Conservation (phyloP, 2,888 invertebrate genomes). For the Caenorhabditis sulstoni region DNA sequence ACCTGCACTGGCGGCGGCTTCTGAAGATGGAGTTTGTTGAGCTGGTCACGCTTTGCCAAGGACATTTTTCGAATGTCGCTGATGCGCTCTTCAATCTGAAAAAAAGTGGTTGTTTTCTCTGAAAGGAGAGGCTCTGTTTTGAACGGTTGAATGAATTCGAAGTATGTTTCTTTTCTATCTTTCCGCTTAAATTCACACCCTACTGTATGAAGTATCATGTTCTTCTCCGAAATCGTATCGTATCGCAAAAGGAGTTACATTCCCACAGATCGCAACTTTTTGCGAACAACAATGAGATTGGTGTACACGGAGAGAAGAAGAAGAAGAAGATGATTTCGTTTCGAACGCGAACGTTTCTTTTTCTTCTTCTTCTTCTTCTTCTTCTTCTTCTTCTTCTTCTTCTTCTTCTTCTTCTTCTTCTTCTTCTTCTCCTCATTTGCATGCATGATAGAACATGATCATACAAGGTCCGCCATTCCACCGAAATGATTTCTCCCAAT, state of each 20-base stretch:
- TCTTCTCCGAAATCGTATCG: conserved; percentile 27
- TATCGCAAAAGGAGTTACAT: conserved; percentile 22
- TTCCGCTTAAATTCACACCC: conserved; percentile 24
- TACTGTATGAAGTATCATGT: conserved; percentile 29
- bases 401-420: conserved; percentile 36
- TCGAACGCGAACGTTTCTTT: conserved; percentile 54
- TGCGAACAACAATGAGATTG: conserved; percentile 46
- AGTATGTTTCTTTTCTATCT: not conserved
- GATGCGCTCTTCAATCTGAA: conserved; percentile 91
- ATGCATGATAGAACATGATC: conserved; percentile 60
- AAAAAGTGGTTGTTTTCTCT: conserved; percentile 8
- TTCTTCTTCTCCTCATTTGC: conserved; percentile 48
- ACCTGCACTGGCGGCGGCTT: conserved; percentile 72
- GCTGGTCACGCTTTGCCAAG: conserved; percentile 81
- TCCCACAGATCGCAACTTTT: conserved; percentile 47
- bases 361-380: conserved; percentile 44
- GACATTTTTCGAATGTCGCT: conserved; percentile 96
- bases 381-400: conserved; percentile 34
- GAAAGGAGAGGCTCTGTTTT: conserved; percentile 14
- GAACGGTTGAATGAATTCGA: not conserved
- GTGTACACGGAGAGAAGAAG: conserved; percentile 21
- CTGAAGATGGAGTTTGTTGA: conserved; percentile 66
- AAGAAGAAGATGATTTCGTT: conserved; percentile 48
- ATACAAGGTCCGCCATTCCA: conserved; percentile 49
- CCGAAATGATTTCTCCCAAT: conserved; percentile 17